Evolutionary conservation across 1,140 invertebrate species (phyloP), one percentile per base, ranked within the genome.

Genomic region (Drosophila lini): DNA sequence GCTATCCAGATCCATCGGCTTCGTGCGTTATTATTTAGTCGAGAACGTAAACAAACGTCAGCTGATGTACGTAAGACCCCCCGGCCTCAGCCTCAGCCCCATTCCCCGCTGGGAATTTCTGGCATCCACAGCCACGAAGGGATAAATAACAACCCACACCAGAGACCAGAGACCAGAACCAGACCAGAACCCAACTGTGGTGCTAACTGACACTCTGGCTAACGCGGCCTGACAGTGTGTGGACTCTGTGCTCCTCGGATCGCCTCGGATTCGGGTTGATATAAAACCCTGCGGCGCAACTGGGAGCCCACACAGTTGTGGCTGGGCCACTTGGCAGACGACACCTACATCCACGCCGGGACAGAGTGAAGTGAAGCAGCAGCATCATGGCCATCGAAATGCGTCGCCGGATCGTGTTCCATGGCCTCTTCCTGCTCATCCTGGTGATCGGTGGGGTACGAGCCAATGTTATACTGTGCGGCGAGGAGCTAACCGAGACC

Each of bases 21-120:
- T 19, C 67, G 28, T 61, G 78, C 82, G 74, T 81, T 79, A 85
- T 81, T 85, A 55, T 64, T 70, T 69, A 56, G 41, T 31, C 32
- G 47, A 58, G 44, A 79, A 55, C 25, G 77, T 82, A 88, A 88
- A 82, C 82, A 85, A 86, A 73, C 83, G 75, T 73, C 82, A 79
- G 83, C 75, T 85, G 83, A 79, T 79, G 68, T 79, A 76, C 70
- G 81, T 70, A 48, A 70, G 52, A 58, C 60, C 63, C 32, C 58
- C 70, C 32, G 25, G 42, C 31, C 22, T 25, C 48, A 32, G 22
- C 61, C 31, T n/a, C 32, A 28, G 22, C 16, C 31, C 28, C 44
- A 67, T 13, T 32, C 34, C 59, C 44, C 57, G 16, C 50, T 38
- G 32, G 15, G 36, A 58, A 63, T 42, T 19, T 11, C n/a, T 42